These are phyloP conservation scores for Tetropium fuscum DNA, from an alignment of 2,888 invertebrate genomes.

Conservation along the genomic window DNA sequence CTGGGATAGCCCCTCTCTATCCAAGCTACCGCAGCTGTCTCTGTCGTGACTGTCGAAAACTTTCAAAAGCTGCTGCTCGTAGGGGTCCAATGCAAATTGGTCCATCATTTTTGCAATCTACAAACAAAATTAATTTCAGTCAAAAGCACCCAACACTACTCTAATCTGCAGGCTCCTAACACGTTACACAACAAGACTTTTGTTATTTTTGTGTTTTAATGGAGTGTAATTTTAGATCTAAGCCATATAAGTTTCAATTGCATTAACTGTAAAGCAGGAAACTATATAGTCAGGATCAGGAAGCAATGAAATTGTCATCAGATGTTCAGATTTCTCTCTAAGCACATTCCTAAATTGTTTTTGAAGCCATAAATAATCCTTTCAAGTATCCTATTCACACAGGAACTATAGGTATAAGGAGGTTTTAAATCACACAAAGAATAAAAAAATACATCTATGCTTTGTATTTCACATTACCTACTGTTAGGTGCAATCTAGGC, in stretches of 20 bases:
- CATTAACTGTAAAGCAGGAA: slow-evolving; percentile 13
- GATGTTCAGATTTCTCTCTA: no score
- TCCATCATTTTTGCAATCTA: slow-evolving; percentile 35
- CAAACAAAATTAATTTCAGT: background rate
- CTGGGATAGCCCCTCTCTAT: slow-evolving; percentile 74
- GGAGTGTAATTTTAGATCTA: slow-evolving; percentile 12
- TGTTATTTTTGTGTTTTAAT: slow-evolving; percentile 10
- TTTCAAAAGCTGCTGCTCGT: slow-evolving; percentile 84
- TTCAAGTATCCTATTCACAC: no score
- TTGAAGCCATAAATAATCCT: no score
- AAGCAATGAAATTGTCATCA: slow-evolving; percentile 14
- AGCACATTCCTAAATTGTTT: no score
- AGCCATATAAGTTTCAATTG: slow-evolving; percentile 14
- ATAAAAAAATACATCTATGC: no score
- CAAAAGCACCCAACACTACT: background rate
- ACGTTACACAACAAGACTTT: no score
- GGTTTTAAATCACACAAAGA: no score
- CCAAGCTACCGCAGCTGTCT: slow-evolving; percentile 76
- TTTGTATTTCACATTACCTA: no score
- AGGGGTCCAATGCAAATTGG: slow-evolving; percentile 71
- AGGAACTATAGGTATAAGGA: no score
- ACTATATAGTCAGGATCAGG: slow-evolving; percentile 2
- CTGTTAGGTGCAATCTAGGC: no score
- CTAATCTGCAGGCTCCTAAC: no score
- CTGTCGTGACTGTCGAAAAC: slow-evolving; percentile 85